These are phyloP conservation scores for Meloidogyne chitwoodi DNA, from an alignment of 1,140 invertebrate species.

Conservation along the genomic window DNA sequence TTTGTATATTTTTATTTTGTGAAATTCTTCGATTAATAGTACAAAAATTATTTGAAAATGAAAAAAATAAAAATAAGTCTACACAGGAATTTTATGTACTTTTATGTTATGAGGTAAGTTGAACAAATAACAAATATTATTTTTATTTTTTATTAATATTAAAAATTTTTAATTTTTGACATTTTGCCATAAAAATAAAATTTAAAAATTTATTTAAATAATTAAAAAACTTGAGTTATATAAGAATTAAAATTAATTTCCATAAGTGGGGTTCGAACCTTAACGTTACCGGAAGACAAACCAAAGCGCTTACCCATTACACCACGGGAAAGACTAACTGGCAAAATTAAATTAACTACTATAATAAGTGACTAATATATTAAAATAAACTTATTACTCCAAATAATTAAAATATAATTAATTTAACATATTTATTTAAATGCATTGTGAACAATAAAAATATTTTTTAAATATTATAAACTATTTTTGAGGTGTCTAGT, in stretches of 20 bases:
- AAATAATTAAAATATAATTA: no score
- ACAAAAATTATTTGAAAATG: not conserved
- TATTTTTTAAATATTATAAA: no score
- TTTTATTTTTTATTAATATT: not conserved
- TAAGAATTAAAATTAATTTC: not conserved
- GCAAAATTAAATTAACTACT: no score
- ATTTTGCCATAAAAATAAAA: not conserved
- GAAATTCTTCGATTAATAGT: conserved; percentile 2
- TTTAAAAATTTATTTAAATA: not conserved
- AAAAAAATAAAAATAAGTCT: not conserved
- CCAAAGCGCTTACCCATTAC: not conserved
- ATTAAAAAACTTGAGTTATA: no score
- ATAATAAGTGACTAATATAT: no score
- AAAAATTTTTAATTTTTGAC: not conserved
- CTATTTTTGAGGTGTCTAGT: no score
- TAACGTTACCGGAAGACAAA: not conserved
- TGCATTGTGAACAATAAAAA: no score
- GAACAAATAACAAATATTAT: not conserved
- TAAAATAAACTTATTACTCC: no score
- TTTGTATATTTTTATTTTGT: conserved; percentile 10
- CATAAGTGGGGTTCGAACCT: not conserved
- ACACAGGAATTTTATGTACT: not conserved
- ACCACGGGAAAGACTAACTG: not conserved
- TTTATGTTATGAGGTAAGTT: conserved; percentile 13
- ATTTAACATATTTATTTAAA: no score